These are phyloP conservation scores for Molossus alvarezi DNA, from an alignment of 2,797 vertebrate species.

Conservation along the genomic window DNA sequence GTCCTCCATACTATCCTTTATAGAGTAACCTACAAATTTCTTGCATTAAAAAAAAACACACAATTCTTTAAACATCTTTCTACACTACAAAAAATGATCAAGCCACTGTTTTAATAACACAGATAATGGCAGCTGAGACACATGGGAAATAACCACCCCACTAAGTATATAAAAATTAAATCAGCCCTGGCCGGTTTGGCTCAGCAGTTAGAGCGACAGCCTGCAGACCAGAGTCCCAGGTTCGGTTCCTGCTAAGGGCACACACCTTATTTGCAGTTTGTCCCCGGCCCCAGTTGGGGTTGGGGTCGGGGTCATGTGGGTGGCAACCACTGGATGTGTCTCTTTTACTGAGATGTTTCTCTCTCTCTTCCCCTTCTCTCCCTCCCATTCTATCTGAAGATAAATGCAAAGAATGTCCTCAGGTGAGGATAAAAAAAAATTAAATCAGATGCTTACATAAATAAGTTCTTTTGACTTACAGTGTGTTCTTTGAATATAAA, in stretches of 20 bases:
- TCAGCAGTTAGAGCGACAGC: too few species aligned
- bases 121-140: background rate
- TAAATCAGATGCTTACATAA: background rate
- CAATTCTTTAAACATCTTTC: background rate
- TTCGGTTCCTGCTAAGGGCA: too few species aligned
- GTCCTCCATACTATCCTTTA: background rate
- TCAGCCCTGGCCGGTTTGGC: background rate
- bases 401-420: too few species aligned
- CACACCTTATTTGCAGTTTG: too few species aligned
- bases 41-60: background rate
- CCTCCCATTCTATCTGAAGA: too few species aligned
- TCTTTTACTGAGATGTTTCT: too few species aligned
- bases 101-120: background rate
- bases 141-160: background rate
- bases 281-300: too few species aligned
- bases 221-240: too few species aligned
- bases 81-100: background rate
- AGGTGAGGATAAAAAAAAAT: background rate
- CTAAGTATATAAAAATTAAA: background rate
- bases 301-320: too few species aligned
- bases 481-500: constrained; percentile 5
- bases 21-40: background rate
- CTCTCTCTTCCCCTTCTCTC: too few species aligned
- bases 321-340: too few species aligned
- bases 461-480: background rate